Base-by-base conservation (phyloP, 2,888 invertebrate genomes). In the Diploptera punctata region DNA sequence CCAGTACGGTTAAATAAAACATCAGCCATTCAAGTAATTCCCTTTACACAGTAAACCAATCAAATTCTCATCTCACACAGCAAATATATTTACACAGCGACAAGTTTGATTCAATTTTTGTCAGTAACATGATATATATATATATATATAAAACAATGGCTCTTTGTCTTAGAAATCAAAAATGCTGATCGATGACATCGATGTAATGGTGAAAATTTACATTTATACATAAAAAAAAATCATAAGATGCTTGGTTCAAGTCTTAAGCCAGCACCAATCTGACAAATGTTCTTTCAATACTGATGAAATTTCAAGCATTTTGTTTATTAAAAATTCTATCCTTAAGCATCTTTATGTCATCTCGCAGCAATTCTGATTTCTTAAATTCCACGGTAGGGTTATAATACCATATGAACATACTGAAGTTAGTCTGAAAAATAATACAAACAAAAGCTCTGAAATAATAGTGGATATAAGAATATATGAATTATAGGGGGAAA, bases 1-100 rank as follows among this genome's bases (percentile, higher is more conserved):
- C 52, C 69, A 52, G 61, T 71, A 71, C 67, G 71, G 72, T 75
- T 72, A 75, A 75, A 75, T 74, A 74, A 74, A 75, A 73, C 70
- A 72, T 74, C 74, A 75, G 74, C 73, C 72, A 74, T 70, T 72
- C 71, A 62, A 69, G 52, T 54, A 72, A 69, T 70, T 67, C 75
- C 75, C 72, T 71, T 74, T 74, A 75, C 75, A 75, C 72, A 72
- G 68, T 70, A 72, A 29, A 33, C 70, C 62, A 21, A 70, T 38
- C 70, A 70, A 9, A 61, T 67, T 60, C 33, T 60, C 65, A 69
- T 60, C 69, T 69, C 65, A 60, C 67, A 69, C 67, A 65, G 65
- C 57, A 69, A 52, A 31, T 70, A 54, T 62, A 70, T 73, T 18
- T 73, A 70, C 67, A 73, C 70, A 65, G 68, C 19, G 68, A 74